These are phyloP conservation scores for Girardinichthys multiradiatus DNA, from an alignment of 2,113 vertebrate genomes.

Conservation along the genomic window DNA sequence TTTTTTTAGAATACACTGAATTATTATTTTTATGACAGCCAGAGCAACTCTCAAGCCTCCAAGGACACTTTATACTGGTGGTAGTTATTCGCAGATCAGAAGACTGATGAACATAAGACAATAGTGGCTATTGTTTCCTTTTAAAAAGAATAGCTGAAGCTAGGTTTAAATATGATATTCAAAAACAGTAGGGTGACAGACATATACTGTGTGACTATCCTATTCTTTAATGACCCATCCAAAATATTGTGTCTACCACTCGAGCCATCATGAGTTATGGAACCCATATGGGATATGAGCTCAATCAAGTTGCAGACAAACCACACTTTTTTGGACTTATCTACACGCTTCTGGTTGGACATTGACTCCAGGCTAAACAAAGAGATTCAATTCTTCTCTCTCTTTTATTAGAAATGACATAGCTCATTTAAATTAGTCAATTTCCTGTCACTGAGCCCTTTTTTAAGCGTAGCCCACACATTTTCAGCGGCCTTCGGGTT, in stretches of 20 bases:
- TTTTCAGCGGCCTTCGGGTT: not conserved
- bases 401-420: not conserved
- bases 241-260: not conserved
- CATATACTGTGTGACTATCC: not conserved
- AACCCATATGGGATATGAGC: too few species aligned
- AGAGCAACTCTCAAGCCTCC: conserved; percentile 35
- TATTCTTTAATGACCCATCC: not conserved
- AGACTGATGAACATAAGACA: conserved; percentile 52
- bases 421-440: not conserved
- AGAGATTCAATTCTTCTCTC: not conserved
- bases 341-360: not conserved
- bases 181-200: not conserved
- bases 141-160: not conserved
- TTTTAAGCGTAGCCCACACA: not conserved
- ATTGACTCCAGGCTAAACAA: not conserved
- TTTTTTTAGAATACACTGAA: conserved; percentile 53
- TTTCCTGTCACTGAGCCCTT: not conserved
- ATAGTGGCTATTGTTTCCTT: conserved; percentile 25
- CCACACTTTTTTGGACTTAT: not conserved
- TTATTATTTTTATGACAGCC: conserved; percentile 66
- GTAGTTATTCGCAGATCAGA: conserved; percentile 25
- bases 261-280: not conserved
- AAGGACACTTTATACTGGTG: conserved; percentile 21
- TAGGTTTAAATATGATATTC: not conserved
- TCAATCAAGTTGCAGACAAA: not conserved